Conservation (phyloP, 2,113 vertebrate genomes). For the Limnothrissa miodon region DNA sequence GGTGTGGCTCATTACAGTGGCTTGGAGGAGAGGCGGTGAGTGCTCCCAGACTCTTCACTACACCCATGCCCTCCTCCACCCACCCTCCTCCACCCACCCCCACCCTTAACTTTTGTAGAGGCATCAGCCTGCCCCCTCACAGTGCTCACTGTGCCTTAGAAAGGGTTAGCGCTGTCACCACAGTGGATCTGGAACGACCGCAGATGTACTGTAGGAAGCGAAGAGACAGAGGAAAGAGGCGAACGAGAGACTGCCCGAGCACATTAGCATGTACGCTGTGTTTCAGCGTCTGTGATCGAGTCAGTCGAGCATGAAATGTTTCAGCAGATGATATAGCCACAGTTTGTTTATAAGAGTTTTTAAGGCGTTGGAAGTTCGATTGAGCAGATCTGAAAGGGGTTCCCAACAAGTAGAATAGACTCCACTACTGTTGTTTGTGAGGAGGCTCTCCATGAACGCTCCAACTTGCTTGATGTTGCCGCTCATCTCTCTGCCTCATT, state of each 20-base stretch:
- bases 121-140: background rate
- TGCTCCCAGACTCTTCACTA: background rate
- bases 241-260: background rate
- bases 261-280: background rate
- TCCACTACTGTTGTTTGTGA: slow-evolving; percentile 54
- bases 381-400: background rate
- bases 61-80: background rate
- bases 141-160: background rate
- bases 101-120: background rate
- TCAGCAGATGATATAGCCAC: background rate
- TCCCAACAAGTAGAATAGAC: background rate
- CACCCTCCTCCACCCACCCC: background rate
- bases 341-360: background rate
- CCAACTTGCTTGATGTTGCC: slow-evolving; percentile 89
- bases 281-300: background rate
- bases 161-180: background rate
- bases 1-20: slow-evolving; percentile 78
- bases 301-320: slow-evolving; percentile 4
- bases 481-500: slow-evolving; percentile 88
- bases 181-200: background rate
- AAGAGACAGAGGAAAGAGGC: background rate
- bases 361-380: background rate
- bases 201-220: background rate
- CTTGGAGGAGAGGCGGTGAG: slow-evolving; percentile 45
- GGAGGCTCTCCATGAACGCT: slow-evolving; percentile 90